Percentiles rank a stretch among this genome's conserved stretches.
These are phyloP conservation scores for Caenorhabditis tropicalis DNA, from an alignment of 1,140 invertebrate genomes.

Conservation along the genomic window DNA sequence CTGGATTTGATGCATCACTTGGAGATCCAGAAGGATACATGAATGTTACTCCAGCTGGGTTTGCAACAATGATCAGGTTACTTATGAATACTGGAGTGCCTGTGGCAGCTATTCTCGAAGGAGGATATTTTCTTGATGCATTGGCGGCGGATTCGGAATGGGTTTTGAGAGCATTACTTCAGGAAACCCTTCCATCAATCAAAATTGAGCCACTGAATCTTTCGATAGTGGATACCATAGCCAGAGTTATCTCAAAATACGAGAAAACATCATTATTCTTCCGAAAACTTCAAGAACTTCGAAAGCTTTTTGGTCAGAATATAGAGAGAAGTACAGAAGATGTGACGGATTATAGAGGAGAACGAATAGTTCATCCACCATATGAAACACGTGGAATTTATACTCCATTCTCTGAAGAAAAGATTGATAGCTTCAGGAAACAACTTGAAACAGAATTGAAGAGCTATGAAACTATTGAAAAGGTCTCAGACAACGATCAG, in stretches of 20 bases:
- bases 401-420: background rate
- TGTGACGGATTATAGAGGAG: background rate
- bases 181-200: background rate
- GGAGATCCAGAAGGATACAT: conserved; percentile 73
- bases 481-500: background rate
- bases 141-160: conserved; percentile 39
- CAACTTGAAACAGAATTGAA: background rate
- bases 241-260: background rate
- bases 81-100: conserved; percentile 67
- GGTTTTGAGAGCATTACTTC: background rate
- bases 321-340: background rate
- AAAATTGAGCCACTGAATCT: background rate
- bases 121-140: conserved; percentile 64
- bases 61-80: conserved; percentile 74
- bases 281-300: conserved; percentile 21
- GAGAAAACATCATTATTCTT: background rate
- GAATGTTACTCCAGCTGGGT: conserved; percentile 73
- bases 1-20: conserved; percentile 73
- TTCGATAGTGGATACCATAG: background rate
- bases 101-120: conserved; percentile 63
- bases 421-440: background rate
- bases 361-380: background rate
- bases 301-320: background rate
- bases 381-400: conserved; percentile 24
- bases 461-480: background rate